These are phyloP conservation scores for Chironomus riparius DNA, from an alignment of 2,888 invertebrate genomes.

Conservation along the genomic window DNA sequence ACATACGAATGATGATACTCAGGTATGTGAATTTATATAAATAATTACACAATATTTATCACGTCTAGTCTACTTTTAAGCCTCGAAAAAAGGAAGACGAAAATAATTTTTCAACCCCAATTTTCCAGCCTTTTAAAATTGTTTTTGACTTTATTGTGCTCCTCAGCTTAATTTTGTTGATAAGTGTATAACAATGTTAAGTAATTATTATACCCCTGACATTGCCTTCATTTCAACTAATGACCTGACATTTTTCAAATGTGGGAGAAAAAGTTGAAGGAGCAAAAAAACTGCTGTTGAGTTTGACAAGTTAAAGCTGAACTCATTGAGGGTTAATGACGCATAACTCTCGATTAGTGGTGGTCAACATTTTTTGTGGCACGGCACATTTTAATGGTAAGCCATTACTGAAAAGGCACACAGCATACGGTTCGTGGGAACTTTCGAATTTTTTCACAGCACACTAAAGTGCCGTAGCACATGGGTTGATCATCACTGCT, in stretches of 20 bases:
- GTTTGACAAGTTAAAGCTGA: too few species aligned
- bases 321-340: too few species aligned
- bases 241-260: conserved; percentile 20
- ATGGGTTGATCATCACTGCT: too few species aligned
- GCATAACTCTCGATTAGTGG: too few species aligned
- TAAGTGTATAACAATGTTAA: conserved; percentile 22
- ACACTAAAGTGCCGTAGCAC: too few species aligned
- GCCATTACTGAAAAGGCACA: too few species aligned
- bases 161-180: neutral
- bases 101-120: neutral
- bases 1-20: conserved; percentile 85
- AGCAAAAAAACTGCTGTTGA: neutral
- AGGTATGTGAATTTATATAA: conserved; percentile 63
- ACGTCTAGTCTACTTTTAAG: neutral
- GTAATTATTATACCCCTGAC: conserved; percentile 13
- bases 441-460: too few species aligned
- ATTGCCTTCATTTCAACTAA: conserved; percentile 1
- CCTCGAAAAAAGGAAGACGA: too few species aligned
- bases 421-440: too few species aligned
- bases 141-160: neutral
- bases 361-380: too few species aligned
- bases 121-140: neutral
- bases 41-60: neutral
- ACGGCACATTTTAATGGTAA: too few species aligned
- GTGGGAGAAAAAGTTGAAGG: neutral